These are phyloP conservation scores for Danaus plexippus DNA, from an alignment of 1,140 invertebrate species.

Conservation along the genomic window DNA sequence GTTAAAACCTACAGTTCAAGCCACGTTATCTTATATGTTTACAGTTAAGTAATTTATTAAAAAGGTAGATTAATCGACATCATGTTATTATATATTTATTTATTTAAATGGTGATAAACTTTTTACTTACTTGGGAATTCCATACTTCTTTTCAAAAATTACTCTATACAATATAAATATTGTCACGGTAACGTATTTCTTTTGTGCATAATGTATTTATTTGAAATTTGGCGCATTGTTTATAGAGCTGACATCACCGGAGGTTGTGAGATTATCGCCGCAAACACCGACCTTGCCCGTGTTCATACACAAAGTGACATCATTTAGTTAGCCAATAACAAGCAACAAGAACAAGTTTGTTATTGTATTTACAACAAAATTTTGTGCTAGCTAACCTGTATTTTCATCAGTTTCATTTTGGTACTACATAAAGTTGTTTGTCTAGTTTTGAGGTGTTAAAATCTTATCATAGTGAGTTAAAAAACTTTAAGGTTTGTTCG, in stretches of 20 bases:
- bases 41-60: conserved; percentile 4
- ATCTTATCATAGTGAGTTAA: too few species aligned
- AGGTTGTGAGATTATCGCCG: conserved; percentile 58
- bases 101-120: neutral
- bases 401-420: too few species aligned
- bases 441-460: too few species aligned
- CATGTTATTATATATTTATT: conserved; percentile 1
- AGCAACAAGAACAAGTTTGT: conserved; percentile 15
- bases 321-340: conserved; percentile 41
- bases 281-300: conserved; percentile 51
- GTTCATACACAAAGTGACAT: conserved; percentile 59
- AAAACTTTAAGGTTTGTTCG: too few species aligned
- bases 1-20: conserved; percentile 1
- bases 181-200: conserved; percentile 15
- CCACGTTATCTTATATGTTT: conserved; percentile 8
- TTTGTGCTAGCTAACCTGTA: too few species aligned
- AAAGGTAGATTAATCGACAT: neutral
- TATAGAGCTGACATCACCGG: conserved; percentile 50
- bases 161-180: neutral
- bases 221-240: conserved; percentile 27
- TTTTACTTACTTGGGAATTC: neutral
- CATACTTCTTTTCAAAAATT: conserved; percentile 2
- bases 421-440: too few species aligned
- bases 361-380: conserved; percentile 13
- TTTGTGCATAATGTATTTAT: conserved; percentile 8